A percentile compares a stretch with the other conserved stretches of the same genome.
These are phyloP conservation scores for Lindbergichthys nudifrons DNA, from an alignment of 2,797 vertebrate species.

Conservation along the genomic window DNA sequence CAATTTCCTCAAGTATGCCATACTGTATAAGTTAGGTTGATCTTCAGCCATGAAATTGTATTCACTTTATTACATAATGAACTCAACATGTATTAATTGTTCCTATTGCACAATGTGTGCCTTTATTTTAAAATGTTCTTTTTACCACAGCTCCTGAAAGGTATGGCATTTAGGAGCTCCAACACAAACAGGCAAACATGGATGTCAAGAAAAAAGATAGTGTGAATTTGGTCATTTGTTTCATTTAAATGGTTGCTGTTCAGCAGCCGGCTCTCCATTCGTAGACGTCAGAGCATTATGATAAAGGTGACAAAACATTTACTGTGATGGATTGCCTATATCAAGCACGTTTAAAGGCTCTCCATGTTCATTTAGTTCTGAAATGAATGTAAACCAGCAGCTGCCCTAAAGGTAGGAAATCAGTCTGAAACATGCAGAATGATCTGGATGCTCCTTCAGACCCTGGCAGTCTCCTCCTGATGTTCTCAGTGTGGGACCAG, in stretches of 20 bases:
- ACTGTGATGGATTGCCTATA: slow-evolving; percentile 10
- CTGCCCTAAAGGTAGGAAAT: slow-evolving; percentile 31
- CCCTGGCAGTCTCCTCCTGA: slow-evolving; percentile 20
- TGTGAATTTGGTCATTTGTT: slow-evolving; percentile 17
- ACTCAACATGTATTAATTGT: slow-evolving; percentile 8
- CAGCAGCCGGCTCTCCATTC: not conserved
- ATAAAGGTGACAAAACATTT: slow-evolving; percentile 21
- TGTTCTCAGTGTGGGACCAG: slow-evolving; percentile 36
- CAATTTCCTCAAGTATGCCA: not conserved
- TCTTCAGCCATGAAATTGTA: slow-evolving; percentile 10
- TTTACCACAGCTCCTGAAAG: not conserved
- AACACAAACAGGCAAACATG: slow-evolving; percentile 3
- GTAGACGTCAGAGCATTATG: not conserved
- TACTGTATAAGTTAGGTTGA: slow-evolving; percentile 3
- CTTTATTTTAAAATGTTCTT: not conserved
- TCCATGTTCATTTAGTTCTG: slow-evolving; percentile 4
- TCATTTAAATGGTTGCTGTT: slow-evolving; percentile 15
- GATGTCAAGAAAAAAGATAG: slow-evolving; percentile 7
- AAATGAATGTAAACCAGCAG: slow-evolving; percentile 20
- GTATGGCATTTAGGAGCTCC: not conserved
- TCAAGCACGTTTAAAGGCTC: slow-evolving; percentile 18
- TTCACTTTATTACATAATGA: slow-evolving; percentile 12
- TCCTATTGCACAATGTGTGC: not conserved
- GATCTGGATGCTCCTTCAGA: slow-evolving; percentile 29
- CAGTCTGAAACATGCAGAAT: slow-evolving; percentile 24